Conservation (phyloP, 2,797 vertebrate genomes). For the Tangara arthus region DNA sequence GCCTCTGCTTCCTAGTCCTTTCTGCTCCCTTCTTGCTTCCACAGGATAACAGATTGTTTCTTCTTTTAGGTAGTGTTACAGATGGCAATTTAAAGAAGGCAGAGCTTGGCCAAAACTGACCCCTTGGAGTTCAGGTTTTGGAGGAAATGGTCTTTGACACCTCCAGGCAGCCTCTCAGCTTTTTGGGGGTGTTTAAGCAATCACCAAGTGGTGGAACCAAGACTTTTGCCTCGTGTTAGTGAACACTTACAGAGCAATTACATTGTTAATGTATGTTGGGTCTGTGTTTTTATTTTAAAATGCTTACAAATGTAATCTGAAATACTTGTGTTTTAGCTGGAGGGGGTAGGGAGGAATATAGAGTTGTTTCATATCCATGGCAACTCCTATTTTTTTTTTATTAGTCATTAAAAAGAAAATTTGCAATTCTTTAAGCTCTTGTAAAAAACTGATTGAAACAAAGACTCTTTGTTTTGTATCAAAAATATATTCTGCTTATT, state of each 20-base stretch:
- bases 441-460: not conserved
- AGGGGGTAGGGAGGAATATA: not conserved
- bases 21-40: not conserved
- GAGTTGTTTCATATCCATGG: not conserved
- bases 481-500: constrained; percentile 1
- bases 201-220: not conserved
- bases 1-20: not conserved
- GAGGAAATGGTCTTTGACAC: not conserved
- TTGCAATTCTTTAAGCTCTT: not conserved
- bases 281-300: not conserved
- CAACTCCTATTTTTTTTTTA: not conserved
- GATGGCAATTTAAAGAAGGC: not conserved
- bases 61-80: not conserved
- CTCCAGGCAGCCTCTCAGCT: not conserved
- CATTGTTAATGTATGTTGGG: not conserved
- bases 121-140: not conserved
- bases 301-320: not conserved
- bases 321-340: not conserved
- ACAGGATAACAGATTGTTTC: not conserved
- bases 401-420: not conserved
- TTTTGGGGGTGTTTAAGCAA: not conserved
- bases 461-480: not conserved
- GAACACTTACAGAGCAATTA: not conserved
- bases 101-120: not conserved
- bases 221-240: not conserved